These are phyloP conservation scores for Xanthia togata DNA, from an alignment of 2,888 invertebrate species.

Conservation along the genomic window DNA sequence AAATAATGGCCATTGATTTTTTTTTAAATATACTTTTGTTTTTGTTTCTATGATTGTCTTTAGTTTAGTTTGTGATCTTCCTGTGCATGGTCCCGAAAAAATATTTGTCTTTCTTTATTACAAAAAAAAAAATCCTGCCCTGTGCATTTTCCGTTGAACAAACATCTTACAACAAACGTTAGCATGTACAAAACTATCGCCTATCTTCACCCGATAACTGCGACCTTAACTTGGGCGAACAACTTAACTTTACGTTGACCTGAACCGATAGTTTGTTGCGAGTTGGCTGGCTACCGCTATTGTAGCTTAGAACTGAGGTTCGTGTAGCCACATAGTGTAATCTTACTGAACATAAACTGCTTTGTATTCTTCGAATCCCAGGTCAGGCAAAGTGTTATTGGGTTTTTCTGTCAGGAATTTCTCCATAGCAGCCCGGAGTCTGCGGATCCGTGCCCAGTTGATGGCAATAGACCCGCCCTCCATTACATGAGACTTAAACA, in stretches of 20 bases:
- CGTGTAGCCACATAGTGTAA: conserved; percentile 1
- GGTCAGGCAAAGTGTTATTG: no score
- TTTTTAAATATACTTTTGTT: no score
- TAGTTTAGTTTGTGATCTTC: neutral
- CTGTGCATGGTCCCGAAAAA: neutral
- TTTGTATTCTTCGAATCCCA: neutral
- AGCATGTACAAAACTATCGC: conserved; percentile 30
- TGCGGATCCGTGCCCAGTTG: no score
- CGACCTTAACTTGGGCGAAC: conserved; percentile 37
- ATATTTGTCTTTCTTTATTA: neutral
- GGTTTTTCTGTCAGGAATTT: no score
- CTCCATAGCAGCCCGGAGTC: no score
- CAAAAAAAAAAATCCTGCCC: no score
- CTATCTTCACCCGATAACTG: conserved; percentile 24
- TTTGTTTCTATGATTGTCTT: neutral
- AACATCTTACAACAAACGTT: conserved; percentile 35
- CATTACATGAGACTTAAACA: no score
- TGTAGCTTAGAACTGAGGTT: conserved; percentile 23
- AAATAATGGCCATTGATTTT: neutral
- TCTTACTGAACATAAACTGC: neutral
- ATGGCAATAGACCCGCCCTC: no score
- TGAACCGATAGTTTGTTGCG: conserved; percentile 30
- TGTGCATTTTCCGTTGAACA: neutral
- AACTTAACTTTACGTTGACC: conserved; percentile 35
- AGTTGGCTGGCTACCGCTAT: conserved; percentile 24